phyloP scores from a whole-genome alignment of 2,888 invertebrate genomes.

The Drosophila rellima region DNA sequence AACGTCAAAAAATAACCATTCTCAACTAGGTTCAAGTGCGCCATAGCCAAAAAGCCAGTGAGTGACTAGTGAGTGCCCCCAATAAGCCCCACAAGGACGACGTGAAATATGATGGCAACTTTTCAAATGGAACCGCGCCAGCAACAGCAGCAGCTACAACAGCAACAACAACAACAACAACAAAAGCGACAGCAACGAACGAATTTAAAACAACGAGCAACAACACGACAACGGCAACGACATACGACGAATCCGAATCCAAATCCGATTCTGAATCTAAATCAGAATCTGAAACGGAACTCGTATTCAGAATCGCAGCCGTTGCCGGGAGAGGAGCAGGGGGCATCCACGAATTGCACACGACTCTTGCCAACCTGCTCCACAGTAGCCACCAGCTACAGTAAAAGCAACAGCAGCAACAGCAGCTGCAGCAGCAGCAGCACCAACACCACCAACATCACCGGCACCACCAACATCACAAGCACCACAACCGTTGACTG shows the following conservation, averaged over 20 bases:
- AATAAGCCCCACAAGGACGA: conserved; percentile 31
- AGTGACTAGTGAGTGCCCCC: conserved; percentile 14
- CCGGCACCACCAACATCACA: not conserved
- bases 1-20: conserved; percentile 40
- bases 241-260: conserved; percentile 10
- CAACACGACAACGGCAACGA: conserved; percentile 37
- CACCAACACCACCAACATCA: not conserved
- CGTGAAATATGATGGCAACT: conserved; percentile 83
- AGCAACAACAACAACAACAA: conserved; percentile 59
- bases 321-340: conserved; percentile 6
- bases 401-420: not conserved
- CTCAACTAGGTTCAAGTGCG: conserved; percentile 47
- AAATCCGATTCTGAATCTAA: conserved; percentile 3
- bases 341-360: conserved; percentile 50
- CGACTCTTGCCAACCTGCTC: conserved; percentile 58
- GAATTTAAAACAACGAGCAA: conserved; percentile 73
- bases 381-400: conserved; percentile 2
- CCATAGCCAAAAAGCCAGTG: conserved; percentile 4
- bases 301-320: conserved; percentile 3
- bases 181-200: conserved; percentile 62
- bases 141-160: conserved; percentile 53
- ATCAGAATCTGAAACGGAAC: conserved; percentile 7
- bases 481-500: conserved; percentile 34
- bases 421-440: conserved; percentile 4
- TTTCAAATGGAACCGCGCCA: conserved; percentile 81